A percentile compares a stretch with the other conserved stretches of the same genome.
phyloP scores from a whole-genome alignment of 2,888 invertebrate genomes.

The Protonemura montana region DNA sequence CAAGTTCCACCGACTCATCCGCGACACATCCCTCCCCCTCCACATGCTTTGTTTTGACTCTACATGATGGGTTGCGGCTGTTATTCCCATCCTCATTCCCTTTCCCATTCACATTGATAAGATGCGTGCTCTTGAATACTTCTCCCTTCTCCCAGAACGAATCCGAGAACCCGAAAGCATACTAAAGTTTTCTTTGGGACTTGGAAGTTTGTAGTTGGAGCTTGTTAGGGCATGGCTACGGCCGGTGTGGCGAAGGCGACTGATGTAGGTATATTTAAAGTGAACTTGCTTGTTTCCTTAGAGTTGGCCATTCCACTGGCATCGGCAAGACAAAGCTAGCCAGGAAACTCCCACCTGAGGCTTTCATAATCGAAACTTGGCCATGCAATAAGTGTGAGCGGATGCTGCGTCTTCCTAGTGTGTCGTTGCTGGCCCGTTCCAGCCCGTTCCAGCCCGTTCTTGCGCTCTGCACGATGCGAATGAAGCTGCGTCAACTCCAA shows the following conservation, averaged over 20 bases:
- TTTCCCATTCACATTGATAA: background rate
- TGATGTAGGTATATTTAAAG: background rate
- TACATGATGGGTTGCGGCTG: background rate
- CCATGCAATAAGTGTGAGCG: background rate
- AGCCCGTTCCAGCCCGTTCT: background rate
- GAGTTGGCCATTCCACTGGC: background rate
- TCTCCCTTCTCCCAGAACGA: background rate
- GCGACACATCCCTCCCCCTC: background rate
- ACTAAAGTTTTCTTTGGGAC: background rate
- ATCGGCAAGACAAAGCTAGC: background rate
- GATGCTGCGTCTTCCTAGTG: background rate
- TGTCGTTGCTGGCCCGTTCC: background rate
- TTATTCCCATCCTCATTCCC: background rate
- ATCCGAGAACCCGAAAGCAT: background rate
- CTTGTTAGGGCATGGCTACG: background rate
- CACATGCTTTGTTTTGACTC: background rate
- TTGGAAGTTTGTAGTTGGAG: background rate
- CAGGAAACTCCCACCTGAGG: slow-evolving; percentile 1
- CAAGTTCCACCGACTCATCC: background rate
- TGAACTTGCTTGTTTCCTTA: background rate
- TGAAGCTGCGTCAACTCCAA: background rate
- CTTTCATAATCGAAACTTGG: background rate
- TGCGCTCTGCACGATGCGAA: too few relatives aligned
- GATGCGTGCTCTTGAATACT: background rate
- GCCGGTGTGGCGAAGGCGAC: background rate